Evolutionary conservation across 1,140 invertebrate genomes (phyloP).

Genomic region (Ooceraea biroi): DNA sequence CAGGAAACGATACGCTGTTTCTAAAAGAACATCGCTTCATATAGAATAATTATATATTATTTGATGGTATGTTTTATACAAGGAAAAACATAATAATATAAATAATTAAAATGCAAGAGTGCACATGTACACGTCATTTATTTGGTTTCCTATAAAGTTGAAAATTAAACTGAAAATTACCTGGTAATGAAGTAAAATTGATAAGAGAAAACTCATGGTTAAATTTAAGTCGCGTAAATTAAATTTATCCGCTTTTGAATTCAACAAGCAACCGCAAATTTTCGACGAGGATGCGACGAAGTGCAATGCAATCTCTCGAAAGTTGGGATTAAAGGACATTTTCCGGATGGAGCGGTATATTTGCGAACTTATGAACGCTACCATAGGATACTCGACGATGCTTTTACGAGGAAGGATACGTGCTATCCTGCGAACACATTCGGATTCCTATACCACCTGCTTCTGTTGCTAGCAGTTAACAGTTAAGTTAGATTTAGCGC

Average conservation of each 20-base stretch:
- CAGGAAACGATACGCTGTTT: not conserved
- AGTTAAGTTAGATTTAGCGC: slow-evolving; percentile 43
- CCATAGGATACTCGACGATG: not conserved
- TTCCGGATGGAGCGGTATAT: not conserved
- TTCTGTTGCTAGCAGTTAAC: slow-evolving; percentile 32
- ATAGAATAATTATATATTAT: no score
- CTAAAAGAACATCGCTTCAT: no score
- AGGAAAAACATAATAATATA: not conserved
- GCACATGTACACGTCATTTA: no score
- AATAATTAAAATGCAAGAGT: slow-evolving; percentile 2
- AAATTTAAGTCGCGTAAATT: slow-evolving; percentile 14
- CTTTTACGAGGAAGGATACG: not conserved
- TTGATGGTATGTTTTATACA: not conserved
- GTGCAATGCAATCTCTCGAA: slow-evolving; percentile 3
- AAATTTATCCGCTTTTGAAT: slow-evolving; percentile 23
- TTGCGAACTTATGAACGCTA: not conserved
- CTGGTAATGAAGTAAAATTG: not conserved
- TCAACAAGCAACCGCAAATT: slow-evolving; percentile 16
- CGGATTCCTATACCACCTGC: slow-evolving; percentile 5
- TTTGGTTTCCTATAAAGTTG: not conserved
- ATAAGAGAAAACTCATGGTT: not conserved
- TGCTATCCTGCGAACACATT: slow-evolving; percentile 28
- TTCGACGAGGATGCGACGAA: not conserved
- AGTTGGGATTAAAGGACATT: not conserved
- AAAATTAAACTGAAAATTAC: slow-evolving; percentile 6